Base-by-base conservation (phyloP, 2,797 vertebrate genomes). In the Meda fulgida region DNA sequence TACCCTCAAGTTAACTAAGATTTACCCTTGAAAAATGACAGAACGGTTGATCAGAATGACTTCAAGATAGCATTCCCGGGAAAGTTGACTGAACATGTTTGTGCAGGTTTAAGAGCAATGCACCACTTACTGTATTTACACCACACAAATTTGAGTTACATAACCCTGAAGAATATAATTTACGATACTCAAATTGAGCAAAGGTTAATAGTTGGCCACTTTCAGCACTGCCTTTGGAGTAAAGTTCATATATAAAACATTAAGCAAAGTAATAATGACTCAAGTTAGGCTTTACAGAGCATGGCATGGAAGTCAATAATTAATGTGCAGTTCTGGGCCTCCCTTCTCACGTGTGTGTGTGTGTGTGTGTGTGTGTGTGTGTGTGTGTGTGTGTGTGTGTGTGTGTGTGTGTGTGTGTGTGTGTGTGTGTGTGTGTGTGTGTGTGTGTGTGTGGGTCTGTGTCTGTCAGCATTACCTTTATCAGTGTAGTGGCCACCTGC, bases 381-480 rank as follows among this genome's bases (percentile, higher is more conserved):
- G 34, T 34, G 34, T 34, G 34, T 34, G 34, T 34, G 34, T 34
- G 34, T 34, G 34, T 34, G 34, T 53, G 34, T 46, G 48, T 19
- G 46, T 23, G 29, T 67, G 3, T 87, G 4, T 60, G 58, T 82
- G 58, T 46, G 55, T 84, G 34, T 65, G 43, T 84, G 81, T 78
- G 36, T 78, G 77, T 73, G 19, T 63, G 4, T 31, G 48, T 84
- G 34, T 53, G 34, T 46, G 48, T 19, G 46, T 23, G 29, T 67
- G 3, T 87, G 3, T 60, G 58, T 84, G 34, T 65, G 43, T 84
- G 81, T 78, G 36, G 80, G 78, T 73, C 23, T 63, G 4, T 31
- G 48, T 84, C 69, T 84, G 82, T 87, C 77, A 80, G 46, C 51
- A 70, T 80, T 46, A n/a, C 77, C 81, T 87, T 87, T 84, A 84